Evolutionary conservation across 2,113 vertebrate species (phyloP).

Genomic region (Heloderma charlesbogerti): DNA sequence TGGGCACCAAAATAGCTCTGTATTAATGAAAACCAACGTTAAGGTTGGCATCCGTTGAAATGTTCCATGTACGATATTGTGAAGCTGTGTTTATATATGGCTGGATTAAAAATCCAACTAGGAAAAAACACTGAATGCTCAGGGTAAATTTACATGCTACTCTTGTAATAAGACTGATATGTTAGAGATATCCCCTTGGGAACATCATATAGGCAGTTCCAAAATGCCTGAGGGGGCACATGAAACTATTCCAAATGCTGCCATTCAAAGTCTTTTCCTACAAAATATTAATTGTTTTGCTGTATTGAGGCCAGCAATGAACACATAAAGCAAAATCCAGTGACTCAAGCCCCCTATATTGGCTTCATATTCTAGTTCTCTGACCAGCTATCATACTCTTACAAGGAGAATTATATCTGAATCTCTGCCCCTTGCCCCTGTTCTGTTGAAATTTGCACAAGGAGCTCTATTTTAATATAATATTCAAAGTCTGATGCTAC

Average conservation of each 20-base stretch:
- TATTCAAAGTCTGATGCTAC: background rate
- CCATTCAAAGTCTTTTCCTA: constrained; percentile 1
- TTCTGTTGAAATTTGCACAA: background rate
- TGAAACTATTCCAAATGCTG: constrained; percentile 22
- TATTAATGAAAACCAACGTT: constrained; percentile 60
- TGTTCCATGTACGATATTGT: constrained; percentile 22
- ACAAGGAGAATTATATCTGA: constrained; percentile 38
- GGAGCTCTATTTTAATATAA: background rate
- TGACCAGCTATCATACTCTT: constrained; percentile 19
- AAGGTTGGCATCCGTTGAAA: constrained; percentile 61
- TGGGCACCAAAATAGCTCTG: constrained; percentile 50
- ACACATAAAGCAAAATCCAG: background rate
- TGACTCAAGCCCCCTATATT: background rate
- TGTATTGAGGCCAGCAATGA: background rate
- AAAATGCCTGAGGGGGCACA: constrained; percentile 42
- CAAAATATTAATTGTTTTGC: background rate
- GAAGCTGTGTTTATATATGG: constrained; percentile 46
- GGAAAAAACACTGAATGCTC: constrained; percentile 37
- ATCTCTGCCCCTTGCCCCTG: background rate
- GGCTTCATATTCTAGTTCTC: constrained; percentile 14
- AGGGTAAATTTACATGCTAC: constrained; percentile 47
- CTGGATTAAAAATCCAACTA: background rate
- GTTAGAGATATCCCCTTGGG: constrained; percentile 42
- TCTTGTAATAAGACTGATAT: constrained; percentile 50
- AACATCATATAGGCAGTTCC: constrained; percentile 35